phyloP scores from a whole-genome alignment of 2,797 vertebrate genomes.

The Rhabdomys pumilio region DNA sequence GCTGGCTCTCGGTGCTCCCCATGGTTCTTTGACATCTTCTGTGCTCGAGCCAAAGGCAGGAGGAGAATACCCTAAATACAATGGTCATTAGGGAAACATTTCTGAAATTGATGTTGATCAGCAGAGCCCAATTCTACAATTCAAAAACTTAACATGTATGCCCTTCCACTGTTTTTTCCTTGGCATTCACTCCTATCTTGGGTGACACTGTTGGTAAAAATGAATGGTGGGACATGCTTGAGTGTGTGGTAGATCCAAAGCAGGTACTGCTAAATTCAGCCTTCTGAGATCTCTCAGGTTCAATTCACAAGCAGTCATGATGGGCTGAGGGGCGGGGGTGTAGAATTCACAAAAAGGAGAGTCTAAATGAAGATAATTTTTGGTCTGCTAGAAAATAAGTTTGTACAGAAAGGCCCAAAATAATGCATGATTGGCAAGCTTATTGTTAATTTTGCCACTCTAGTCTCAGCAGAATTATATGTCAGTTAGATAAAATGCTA shows the following conservation, averaged over 20 bases:
- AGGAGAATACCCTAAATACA: neutral
- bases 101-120: neutral
- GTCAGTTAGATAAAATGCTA: conserved; percentile 64
- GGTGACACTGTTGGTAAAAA: neutral
- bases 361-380: conserved; percentile 32
- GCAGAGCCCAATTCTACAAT: neutral
- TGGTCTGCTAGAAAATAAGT: conserved; percentile 31
- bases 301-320: conserved; percentile 2
- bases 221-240: neutral
- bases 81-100: neutral
- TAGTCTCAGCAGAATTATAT: conserved; percentile 48
- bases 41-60: neutral
- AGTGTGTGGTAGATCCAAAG: neutral
- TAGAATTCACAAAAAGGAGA: neutral
- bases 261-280: neutral
- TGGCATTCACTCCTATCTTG: conserved; percentile 23
- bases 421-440: conserved; percentile 47
- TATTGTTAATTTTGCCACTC: conserved; percentile 59
- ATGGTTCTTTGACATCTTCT: neutral
- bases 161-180: neutral
- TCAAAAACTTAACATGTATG: neutral
- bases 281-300: neutral
- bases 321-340: neutral
- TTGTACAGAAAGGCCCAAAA: conserved; percentile 21
- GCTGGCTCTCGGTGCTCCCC: too few relatives aligned